phyloP scores from a whole-genome alignment of 2,113 vertebrate species.

The Rhinogobius similis region DNA sequence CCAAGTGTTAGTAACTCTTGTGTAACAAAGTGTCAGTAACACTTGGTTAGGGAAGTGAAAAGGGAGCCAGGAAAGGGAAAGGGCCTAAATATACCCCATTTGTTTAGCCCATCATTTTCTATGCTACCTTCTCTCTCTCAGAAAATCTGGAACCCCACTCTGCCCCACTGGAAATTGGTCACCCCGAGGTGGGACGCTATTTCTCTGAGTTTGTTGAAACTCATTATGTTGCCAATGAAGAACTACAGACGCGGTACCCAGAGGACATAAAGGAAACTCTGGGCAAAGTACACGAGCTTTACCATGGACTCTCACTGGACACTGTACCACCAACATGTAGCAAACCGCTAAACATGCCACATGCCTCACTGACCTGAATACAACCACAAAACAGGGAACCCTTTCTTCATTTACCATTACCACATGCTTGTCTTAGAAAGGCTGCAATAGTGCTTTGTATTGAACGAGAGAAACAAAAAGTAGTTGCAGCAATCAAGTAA shows the following conservation, averaged over 20 bases:
- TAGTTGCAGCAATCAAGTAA: not conserved
- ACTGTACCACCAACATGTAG: conserved; percentile 48
- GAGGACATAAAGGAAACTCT: conserved; percentile 85
- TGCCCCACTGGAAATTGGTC: conserved; percentile 88
- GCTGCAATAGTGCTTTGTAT: not conserved
- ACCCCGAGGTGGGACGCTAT: conserved; percentile 93
- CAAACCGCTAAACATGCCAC: not conserved
- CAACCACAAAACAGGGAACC: conserved; percentile 4
- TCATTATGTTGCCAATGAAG: conserved; percentile 89
- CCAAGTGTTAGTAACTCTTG: no score
- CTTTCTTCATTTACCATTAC: conserved; percentile 31
- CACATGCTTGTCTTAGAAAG: conserved; percentile 13
- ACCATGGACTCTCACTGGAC: conserved; percentile 68
- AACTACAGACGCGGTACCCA: conserved; percentile 87
- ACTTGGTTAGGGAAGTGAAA: no score
- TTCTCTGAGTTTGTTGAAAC: conserved; percentile 87
- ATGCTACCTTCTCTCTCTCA: conserved; percentile 61
- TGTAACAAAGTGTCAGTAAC: no score
- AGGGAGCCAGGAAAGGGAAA: no score
- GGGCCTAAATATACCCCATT: not conserved
- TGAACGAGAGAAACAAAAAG: not conserved
- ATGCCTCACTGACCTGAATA: not conserved
- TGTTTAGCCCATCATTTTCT: not conserved
- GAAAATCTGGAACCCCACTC: conserved; percentile 93
- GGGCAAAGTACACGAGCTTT: conserved; percentile 82